A percentile compares a stretch with the other conserved stretches of the same genome.
phyloP scores from a whole-genome alignment of 2,113 vertebrate genomes.

The Columba livia region DNA sequence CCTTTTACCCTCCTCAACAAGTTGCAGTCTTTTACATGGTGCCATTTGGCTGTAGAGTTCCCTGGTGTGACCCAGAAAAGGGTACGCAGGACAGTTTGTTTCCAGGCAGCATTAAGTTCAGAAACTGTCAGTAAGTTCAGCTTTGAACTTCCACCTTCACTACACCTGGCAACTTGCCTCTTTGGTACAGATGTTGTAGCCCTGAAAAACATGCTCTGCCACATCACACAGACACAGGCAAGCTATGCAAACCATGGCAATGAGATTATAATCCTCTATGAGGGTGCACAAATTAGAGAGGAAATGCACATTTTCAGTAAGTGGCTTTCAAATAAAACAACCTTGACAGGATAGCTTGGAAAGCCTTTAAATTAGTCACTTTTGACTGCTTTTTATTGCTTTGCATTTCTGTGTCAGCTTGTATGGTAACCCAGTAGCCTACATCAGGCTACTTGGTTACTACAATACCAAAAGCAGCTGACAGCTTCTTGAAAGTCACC shows the following conservation, averaged over 20 bases:
- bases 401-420: background rate
- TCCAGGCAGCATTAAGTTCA: background rate
- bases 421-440: background rate
- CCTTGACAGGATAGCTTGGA: background rate
- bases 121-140: background rate
- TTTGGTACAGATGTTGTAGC: background rate
- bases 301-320: background rate
- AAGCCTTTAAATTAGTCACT: background rate
- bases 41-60: background rate
- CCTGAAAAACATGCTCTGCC: background rate
- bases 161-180: background rate
- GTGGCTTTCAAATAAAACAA: background rate
- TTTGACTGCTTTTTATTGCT: slow-evolving; percentile 16
- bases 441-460: background rate
- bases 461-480: background rate
- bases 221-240: background rate
- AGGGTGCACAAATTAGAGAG: background rate
- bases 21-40: background rate
- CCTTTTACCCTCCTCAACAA: background rate
- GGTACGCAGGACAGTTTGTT: background rate
- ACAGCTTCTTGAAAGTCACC: background rate
- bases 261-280: background rate
- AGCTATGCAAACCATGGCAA: background rate
- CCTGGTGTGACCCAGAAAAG: background rate
- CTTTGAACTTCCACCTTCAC: background rate